Conservation (phyloP, 2,113 vertebrate species). For the Scomber scombrus region DNA sequence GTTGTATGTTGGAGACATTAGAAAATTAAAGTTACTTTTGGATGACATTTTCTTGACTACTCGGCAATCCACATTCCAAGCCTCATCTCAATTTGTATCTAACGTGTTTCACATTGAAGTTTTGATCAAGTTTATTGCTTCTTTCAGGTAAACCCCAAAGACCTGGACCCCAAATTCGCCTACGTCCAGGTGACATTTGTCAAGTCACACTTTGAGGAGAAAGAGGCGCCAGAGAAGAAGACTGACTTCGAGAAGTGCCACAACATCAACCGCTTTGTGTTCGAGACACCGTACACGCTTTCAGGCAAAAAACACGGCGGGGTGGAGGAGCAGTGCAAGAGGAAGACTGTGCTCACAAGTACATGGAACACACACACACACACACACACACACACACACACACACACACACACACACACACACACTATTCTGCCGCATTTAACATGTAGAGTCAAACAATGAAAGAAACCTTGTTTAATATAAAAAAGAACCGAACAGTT, state of each 20-base stretch:
- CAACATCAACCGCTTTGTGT: slow-evolving; percentile 95
- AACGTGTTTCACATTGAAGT: too few species aligned
- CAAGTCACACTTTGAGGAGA: slow-evolving; percentile 96
- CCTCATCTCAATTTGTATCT: neutral
- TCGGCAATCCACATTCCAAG: neutral
- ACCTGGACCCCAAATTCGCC: slow-evolving; percentile 94
- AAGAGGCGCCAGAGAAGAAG: slow-evolving; percentile 92
- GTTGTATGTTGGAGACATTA: neutral
- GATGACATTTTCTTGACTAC: neutral
- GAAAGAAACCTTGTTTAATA: too few species aligned
- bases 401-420: too few species aligned
- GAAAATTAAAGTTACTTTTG: neutral
- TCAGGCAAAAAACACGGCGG: slow-evolving; percentile 96
- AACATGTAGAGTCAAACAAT: too few species aligned
- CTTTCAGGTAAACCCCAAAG: slow-evolving; percentile 92
- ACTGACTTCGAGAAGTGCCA: slow-evolving; percentile 96
- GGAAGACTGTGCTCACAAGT: slow-evolving; percentile 93
- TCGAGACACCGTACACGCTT: slow-evolving; percentile 96
- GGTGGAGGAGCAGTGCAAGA: slow-evolving; percentile 97
- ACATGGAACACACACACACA: slow-evolving; percentile 3
- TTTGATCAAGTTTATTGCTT: neutral
- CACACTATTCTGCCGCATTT: too few species aligned
- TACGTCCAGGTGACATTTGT: slow-evolving; percentile 97
- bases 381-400: too few species aligned
- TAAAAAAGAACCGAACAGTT: too few species aligned